Conservation (phyloP, 2,888 invertebrate genomes). For the Melipona bicolor region DNA sequence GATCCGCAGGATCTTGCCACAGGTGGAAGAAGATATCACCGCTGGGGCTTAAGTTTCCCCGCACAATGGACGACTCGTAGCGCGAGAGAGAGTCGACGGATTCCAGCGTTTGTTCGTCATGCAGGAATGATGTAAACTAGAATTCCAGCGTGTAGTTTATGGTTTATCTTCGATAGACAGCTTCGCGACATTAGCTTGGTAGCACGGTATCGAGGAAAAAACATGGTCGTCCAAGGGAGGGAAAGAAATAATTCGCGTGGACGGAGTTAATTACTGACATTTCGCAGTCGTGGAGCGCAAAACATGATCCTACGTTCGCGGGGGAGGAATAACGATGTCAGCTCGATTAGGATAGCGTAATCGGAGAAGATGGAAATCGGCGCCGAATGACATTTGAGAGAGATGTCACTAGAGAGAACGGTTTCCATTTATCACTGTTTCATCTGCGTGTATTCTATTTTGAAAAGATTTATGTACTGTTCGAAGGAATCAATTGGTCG, state of each 20-base stretch:
- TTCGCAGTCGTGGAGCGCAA: conserved; percentile 13
- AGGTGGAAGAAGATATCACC: conserved; percentile 50
- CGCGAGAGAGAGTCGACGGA: conserved; percentile 32
- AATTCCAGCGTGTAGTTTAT: conserved; percentile 54
- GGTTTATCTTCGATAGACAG: conserved; percentile 29
- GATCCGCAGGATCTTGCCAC: conserved; percentile 23
- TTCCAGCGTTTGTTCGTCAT: conserved; percentile 38
- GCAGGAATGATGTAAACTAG: conserved; percentile 56
- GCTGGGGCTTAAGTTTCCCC: conserved; percentile 8
- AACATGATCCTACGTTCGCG: conserved; percentile 22
- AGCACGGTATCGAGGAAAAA: conserved; percentile 17
- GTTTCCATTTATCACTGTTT: background rate
- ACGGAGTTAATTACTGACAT: conserved; percentile 42
- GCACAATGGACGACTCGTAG: conserved; percentile 33
- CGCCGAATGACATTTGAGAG: conserved; percentile 4
- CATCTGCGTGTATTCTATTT: background rate
- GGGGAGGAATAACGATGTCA: conserved; percentile 30
- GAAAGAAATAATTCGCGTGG: conserved; percentile 13
- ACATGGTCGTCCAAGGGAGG: background rate
- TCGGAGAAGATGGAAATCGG: conserved; percentile 3
- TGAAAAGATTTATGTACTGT: background rate
- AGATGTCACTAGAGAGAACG: background rate
- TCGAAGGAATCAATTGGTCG: background rate
- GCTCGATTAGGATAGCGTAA: conserved; percentile 28
- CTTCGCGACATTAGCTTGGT: conserved; percentile 17